Conservation (phyloP, 2,888 invertebrate genomes). For the Mallateleia sp. region DNA sequence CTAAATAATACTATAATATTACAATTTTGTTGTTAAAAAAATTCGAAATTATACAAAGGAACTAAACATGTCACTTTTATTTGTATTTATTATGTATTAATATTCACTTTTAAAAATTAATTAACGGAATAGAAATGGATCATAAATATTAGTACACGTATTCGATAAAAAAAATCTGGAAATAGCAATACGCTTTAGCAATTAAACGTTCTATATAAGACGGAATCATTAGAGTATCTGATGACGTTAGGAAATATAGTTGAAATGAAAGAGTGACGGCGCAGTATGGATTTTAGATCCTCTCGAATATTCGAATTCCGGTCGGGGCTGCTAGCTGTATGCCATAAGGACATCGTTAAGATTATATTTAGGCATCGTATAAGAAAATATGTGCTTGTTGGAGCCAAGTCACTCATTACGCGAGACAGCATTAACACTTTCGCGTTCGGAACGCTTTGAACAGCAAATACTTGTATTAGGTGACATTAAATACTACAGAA, state of each 20-base stretch:
- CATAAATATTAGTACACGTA: no score
- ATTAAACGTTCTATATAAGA: no score
- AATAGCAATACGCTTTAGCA: no score
- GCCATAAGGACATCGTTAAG: slow-evolving; percentile 88
- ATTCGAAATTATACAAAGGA: no score
- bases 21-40: no score
- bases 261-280: slow-evolving; percentile 44
- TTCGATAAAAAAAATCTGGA: no score
- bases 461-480: slow-evolving; percentile 60
- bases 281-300: slow-evolving; percentile 68
- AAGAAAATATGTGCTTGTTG: slow-evolving; percentile 89
- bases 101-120: no score
- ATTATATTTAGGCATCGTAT: slow-evolving; percentile 89
- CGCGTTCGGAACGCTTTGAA: slow-evolving; percentile 74
- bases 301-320: slow-evolving; percentile 82
- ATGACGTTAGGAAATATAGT: slow-evolving; percentile 36
- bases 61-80: no score
- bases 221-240: not conserved
- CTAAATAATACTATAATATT: no score
- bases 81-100: no score
- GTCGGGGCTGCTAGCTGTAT: slow-evolving; percentile 80
- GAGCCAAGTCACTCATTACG: slow-evolving; percentile 89
- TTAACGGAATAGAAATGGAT: no score
- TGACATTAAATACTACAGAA: slow-evolving; percentile 53
- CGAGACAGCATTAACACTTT: slow-evolving; percentile 88